A percentile compares a stretch with the other conserved stretches of the same genome.
phyloP scores from a whole-genome alignment of 2,888 invertebrate genomes.

The Meghimatium bilineatum region DNA sequence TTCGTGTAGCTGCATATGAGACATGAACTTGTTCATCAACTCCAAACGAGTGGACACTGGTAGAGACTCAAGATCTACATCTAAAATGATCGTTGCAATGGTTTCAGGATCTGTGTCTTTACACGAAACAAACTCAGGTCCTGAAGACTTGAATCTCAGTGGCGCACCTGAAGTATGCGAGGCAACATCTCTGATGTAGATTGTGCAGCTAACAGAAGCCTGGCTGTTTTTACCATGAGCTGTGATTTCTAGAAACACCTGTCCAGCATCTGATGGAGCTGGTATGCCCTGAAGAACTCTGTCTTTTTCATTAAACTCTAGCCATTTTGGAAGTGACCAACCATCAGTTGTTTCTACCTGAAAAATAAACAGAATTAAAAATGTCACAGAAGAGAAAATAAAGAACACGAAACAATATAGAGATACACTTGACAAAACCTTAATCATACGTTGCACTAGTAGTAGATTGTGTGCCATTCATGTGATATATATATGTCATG shows the following conservation, averaged over 20 bases:
- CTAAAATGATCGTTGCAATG: conserved; percentile 83
- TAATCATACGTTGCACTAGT: too few species aligned
- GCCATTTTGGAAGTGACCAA: conserved; percentile 72
- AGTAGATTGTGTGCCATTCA: too few species aligned
- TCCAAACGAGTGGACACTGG: conserved; percentile 80
- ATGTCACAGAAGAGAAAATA: neutral
- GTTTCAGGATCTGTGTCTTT: conserved; percentile 79
- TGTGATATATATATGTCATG: too few species aligned
- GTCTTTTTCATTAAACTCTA: conserved; percentile 83
- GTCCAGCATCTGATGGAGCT: conserved; percentile 80
- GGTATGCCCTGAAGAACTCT: conserved; percentile 88
- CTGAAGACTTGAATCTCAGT: conserved; percentile 47
- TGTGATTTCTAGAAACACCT: conserved; percentile 79
- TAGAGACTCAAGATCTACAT: conserved; percentile 81
- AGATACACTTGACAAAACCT: too few species aligned
- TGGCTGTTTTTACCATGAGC: conserved; percentile 65
- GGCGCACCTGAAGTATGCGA: conserved; percentile 47
- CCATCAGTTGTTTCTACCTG: conserved; percentile 69
- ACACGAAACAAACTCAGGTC: conserved; percentile 69
- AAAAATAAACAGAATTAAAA: neutral
- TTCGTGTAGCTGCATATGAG: conserved; percentile 67
- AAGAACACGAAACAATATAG: neutral
- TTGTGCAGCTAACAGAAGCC: conserved; percentile 83
- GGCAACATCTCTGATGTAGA: conserved; percentile 80
- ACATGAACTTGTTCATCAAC: conserved; percentile 66